Conservation (phyloP, 1,140 invertebrate genomes). For the Lerema accius region DNA sequence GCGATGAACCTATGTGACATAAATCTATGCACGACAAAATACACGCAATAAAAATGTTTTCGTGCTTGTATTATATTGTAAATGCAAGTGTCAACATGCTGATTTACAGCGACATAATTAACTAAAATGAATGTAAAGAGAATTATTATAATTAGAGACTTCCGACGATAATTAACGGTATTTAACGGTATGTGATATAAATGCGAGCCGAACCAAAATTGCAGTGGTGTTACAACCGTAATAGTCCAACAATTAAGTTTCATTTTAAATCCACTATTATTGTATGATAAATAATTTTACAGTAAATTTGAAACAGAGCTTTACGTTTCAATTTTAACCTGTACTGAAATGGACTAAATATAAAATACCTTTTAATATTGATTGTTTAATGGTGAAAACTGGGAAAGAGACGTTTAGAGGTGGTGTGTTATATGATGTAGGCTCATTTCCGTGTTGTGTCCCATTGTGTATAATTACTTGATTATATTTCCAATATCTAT, state of each 20-base stretch:
- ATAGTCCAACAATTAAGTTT: slow-evolving; percentile 6
- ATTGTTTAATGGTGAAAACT: too few species aligned
- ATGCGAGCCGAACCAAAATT: neutral
- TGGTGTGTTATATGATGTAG: too few species aligned
- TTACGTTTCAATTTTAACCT: neutral
- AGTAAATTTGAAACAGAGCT: neutral
- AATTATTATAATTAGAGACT: slow-evolving; percentile 12
- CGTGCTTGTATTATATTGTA: too few species aligned
- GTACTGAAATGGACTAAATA: neutral
- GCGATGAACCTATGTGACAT: too few species aligned
- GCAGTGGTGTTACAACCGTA: slow-evolving; percentile 5
- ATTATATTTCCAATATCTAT: too few species aligned
- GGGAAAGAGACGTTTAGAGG: too few species aligned
- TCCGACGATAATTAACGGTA: slow-evolving; percentile 4
- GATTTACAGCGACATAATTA: neutral
- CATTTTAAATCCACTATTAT: slow-evolving; percentile 1
- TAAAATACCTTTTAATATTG: too few species aligned
- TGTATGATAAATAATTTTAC: neutral
- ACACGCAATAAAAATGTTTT: too few species aligned
- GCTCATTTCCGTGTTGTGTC: too few species aligned
- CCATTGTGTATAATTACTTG: too few species aligned
- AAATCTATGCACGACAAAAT: too few species aligned
- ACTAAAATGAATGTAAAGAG: slow-evolving; percentile 2
- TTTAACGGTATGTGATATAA: neutral
- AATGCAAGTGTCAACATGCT: too few species aligned